phyloP scores from a whole-genome alignment of 2,797 vertebrate genomes.

The Girardinus metallicus region DNA sequence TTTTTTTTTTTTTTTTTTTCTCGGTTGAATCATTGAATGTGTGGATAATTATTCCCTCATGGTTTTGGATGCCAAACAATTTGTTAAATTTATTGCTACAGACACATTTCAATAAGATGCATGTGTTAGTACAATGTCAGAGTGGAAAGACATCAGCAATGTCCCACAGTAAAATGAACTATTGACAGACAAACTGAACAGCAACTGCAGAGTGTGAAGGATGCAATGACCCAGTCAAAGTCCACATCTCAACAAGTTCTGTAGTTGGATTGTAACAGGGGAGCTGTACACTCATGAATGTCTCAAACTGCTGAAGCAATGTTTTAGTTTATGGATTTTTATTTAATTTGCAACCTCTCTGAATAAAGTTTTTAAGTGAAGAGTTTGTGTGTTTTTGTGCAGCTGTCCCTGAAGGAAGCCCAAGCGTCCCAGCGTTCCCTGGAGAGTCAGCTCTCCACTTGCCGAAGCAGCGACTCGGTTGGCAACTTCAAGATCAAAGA shows the following conservation, averaged over 20 bases:
- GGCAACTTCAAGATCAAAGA: constrained; percentile 90
- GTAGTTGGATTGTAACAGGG: neutral
- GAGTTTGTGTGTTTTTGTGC: constrained; percentile 4
- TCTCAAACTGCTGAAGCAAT: neutral
- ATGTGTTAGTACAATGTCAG: neutral
- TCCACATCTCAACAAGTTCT: neutral
- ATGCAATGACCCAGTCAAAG: neutral
- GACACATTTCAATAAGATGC: neutral
- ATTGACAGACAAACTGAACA: neutral
- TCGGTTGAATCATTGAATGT: too few relatives aligned
- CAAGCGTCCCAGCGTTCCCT: constrained; percentile 76
- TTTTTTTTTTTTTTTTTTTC: neutral
- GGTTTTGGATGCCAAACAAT: neutral
- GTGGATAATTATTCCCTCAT: too few relatives aligned
- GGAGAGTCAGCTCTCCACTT: constrained; percentile 84
- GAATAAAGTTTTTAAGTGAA: neutral
- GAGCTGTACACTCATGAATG: neutral
- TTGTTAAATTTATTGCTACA: neutral
- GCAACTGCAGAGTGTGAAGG: neutral
- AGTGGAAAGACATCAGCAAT: neutral
- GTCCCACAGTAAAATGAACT: neutral
- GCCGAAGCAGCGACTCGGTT: constrained; percentile 77
- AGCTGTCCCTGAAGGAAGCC: constrained; percentile 84
- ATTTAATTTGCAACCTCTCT: neutral
- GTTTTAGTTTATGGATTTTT: neutral